Conservation (phyloP, 2,113 vertebrate genomes). For the Stercorarius parasiticus region DNA sequence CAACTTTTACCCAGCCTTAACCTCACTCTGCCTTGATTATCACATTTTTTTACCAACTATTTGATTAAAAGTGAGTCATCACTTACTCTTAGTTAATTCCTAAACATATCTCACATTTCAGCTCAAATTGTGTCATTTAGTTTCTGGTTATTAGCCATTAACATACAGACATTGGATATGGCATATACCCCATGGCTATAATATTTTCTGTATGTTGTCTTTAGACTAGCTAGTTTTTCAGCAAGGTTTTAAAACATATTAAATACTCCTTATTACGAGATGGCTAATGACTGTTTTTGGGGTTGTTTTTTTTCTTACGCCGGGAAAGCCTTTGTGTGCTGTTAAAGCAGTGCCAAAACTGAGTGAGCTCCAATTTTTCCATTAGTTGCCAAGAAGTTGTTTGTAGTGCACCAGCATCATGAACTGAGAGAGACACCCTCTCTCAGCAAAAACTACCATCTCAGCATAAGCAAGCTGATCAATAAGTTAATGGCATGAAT, state of each 20-base stretch:
- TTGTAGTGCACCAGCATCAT: not conserved
- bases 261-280: not conserved
- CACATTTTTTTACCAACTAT: not conserved
- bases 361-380: not conserved
- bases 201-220: not conserved
- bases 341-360: not conserved
- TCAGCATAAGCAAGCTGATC: conserved; percentile 82
- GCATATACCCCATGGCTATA: not conserved
- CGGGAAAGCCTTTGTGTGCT: not conserved
- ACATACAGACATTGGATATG: not conserved
- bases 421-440: not conserved
- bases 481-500: conserved; percentile 89
- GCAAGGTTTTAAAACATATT: not conserved
- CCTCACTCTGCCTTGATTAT: not conserved
- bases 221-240: not conserved
- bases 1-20: not conserved
- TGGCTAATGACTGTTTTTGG: not conserved
- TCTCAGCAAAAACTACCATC: conserved; percentile 71
- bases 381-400: not conserved
- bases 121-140: not conserved
- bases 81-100: not conserved
- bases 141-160: not conserved
- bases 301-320: not conserved
- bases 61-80: not conserved
- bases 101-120: not conserved